Evolutionary conservation across 1,140 invertebrate species (phyloP).

Genomic region (Coenobita brevimanus): DNA sequence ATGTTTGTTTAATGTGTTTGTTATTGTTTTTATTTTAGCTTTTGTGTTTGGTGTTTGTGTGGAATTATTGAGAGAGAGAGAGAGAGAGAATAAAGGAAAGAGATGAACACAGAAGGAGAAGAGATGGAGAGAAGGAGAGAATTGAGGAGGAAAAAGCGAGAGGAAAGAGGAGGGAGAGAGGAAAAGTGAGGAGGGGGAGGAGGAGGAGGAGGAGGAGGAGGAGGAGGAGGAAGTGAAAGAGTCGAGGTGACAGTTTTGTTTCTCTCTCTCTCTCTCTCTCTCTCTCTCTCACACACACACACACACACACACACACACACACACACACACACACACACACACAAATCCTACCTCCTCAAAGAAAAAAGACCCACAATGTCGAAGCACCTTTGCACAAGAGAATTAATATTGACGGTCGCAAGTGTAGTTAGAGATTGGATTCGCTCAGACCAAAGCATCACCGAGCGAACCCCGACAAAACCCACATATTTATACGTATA

Average conservation of each 20-base stretch:
- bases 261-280: neutral
- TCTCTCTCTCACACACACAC: neutral
- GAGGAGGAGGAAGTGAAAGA: neutral
- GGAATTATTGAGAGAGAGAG: neutral
- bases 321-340: too few species aligned
- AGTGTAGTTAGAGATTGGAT: neutral
- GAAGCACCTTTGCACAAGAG: neutral
- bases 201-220: neutral
- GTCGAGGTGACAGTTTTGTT: neutral
- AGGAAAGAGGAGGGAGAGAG: neutral
- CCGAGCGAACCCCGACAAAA: neutral
- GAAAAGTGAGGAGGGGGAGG: neutral
- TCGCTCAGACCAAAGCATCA: neutral
- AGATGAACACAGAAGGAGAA: too few species aligned
- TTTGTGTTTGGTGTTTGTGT: too few species aligned
- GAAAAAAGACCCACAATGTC: too few species aligned
- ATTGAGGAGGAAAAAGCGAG: neutral
- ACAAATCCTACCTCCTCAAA: too few species aligned
- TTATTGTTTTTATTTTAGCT: too few species aligned
- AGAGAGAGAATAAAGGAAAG: too few species aligned
- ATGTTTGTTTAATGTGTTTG: too few species aligned
- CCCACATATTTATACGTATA: slow-evolving; percentile 27
- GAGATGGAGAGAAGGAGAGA: neutral
- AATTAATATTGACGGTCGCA: neutral
- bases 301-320: too few species aligned